Evolutionary conservation across 2,888 invertebrate species (phyloP), one percentile per base, ranked within the genome.

Genomic region (Rotaria macrura): DNA sequence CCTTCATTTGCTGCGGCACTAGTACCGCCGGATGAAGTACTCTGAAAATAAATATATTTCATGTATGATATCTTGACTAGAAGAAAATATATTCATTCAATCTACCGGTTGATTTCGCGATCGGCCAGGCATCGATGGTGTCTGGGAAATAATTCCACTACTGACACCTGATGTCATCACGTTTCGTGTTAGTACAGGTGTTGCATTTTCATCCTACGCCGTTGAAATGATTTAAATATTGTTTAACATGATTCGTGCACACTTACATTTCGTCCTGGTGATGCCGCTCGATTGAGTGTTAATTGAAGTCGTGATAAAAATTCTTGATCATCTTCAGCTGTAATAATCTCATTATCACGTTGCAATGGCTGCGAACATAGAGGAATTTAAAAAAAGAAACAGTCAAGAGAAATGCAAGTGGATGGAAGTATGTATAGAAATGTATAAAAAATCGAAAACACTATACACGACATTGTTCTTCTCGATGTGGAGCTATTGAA

Each of bases 301-400:
- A 72, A 38, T 38, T 72, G 72, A 38, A 72, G 40, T 12, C n/a
- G n/a, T 12, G 72, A 20, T 25, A 72, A 72, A 72, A 72, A 72
- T 38, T 72, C 72, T 40, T 72, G 72, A 72, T 72, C 72, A 72
- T 72, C 72, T 72, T 72, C 72, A 72, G 72, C 72, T 23, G 40
- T 12, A 12, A 72, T 40, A 38, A 72, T 72, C 38, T 72, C 72
- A 72, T 34, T 40, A 38, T 72, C 72, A 72, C 72, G 72, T 72
- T 72, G 72, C 38, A 72, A 72, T 38, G 72, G 72, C 65, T 65
- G 29, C 3, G 1, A 17, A 14, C 49, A 65, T 65, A 10, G n/a
- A n/a, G n/a, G n/a, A n/a, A n/a, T n/a, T n/a, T n/a, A 65, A 10
- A n/a, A 52, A 23, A 23, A 23, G 23, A 52, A 52, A 52, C 7